Conservation (phyloP, 1,140 invertebrate species). For the Nasonia giraulti region DNA sequence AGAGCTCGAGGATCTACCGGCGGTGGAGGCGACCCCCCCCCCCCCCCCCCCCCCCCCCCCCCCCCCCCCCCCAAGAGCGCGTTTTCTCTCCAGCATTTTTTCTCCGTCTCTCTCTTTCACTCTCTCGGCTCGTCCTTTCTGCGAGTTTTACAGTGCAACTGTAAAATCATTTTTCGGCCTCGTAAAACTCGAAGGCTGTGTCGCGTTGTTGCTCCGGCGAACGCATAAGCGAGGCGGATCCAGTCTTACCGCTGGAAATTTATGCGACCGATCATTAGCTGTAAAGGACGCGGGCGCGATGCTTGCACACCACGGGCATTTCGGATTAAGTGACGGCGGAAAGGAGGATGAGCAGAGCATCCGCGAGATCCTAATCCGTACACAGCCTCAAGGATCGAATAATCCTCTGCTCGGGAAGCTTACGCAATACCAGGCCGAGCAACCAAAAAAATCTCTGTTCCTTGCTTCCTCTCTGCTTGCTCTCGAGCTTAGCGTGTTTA, state of each 20-base stretch:
- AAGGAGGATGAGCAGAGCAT: constrained; percentile 19
- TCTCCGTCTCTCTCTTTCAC: background rate
- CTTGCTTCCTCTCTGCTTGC: background rate
- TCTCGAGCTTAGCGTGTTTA: background rate
- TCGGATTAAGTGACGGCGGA: constrained; percentile 35
- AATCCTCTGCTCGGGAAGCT: background rate
- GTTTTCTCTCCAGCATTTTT: background rate
- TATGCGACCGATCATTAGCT: constrained; percentile 55
- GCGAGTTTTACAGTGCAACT: constrained; percentile 54
- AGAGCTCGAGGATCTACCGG: background rate
- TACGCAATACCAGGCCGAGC: constrained; percentile 31
- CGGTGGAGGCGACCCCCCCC: background rate
- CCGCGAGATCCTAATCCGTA: constrained; percentile 46
- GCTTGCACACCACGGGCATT: background rate
- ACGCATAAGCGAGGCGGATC: background rate
- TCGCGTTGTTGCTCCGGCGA: background rate
- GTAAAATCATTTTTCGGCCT: constrained; percentile 58
- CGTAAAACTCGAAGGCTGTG: constrained; percentile 47
- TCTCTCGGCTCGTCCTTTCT: background rate
- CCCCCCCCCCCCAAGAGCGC: too few relatives aligned
- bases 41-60: too few relatives aligned
- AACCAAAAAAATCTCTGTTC: background rate
- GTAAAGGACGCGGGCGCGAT: constrained; percentile 33
- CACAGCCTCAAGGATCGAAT: constrained; percentile 16
- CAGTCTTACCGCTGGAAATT: constrained; percentile 44